phyloP scores from a whole-genome alignment of 2,113 vertebrate genomes.

The Laticauda laticaudata region DNA sequence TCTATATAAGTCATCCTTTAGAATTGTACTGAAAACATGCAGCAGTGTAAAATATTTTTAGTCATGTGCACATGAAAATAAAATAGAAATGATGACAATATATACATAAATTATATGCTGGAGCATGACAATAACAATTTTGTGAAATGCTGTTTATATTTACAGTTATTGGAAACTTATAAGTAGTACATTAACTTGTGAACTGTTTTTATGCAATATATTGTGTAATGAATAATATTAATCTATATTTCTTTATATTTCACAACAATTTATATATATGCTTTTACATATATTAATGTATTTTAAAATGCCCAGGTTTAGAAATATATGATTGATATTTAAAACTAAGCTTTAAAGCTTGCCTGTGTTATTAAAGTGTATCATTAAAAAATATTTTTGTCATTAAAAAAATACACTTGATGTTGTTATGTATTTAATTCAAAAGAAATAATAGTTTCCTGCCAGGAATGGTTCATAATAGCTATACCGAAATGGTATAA shows the following conservation, averaged over 20 bases:
- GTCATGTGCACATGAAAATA: slow-evolving; percentile 26
- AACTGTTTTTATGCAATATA: neutral
- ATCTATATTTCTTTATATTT: neutral
- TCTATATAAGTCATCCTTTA: slow-evolving; percentile 54
- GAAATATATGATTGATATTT: slow-evolving; percentile 1
- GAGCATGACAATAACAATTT: neutral
- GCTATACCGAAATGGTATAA: neutral
- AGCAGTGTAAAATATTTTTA: slow-evolving; percentile 37
- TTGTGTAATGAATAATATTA: neutral
- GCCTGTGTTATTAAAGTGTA: neutral
- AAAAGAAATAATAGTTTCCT: neutral
- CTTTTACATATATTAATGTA: neutral
- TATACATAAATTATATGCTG: too few relatives aligned
- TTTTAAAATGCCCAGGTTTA: slow-evolving; percentile 6
- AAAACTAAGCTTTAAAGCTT: neutral
- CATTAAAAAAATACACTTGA: neutral
- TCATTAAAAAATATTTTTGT: neutral
- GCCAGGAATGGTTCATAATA: neutral
- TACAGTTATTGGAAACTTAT: neutral
- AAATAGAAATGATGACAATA: neutral
- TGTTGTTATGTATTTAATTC: neutral
- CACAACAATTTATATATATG: neutral
- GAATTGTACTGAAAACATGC: slow-evolving; percentile 35
- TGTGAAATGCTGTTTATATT: slow-evolving; percentile 6
- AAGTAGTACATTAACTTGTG: neutral